These are phyloP conservation scores for Rhadina sibilatrix DNA, from an alignment of 2,113 vertebrate species.

Conservation along the genomic window DNA sequence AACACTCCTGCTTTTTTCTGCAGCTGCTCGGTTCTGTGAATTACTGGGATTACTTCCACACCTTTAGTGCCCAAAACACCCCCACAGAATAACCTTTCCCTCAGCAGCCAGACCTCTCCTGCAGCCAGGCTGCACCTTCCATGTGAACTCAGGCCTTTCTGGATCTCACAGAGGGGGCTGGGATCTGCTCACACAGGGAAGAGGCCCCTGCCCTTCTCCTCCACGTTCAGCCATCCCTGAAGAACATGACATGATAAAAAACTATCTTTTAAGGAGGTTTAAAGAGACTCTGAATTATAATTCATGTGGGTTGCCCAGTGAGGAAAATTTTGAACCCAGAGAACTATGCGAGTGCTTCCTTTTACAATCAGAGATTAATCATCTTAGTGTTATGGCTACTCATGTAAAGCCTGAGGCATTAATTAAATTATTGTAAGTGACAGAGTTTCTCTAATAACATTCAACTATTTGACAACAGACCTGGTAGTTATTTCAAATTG, in stretches of 20 bases:
- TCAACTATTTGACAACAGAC: neutral
- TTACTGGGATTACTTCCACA: no score
- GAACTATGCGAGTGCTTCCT: neutral
- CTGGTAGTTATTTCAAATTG: neutral
- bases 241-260: neutral
- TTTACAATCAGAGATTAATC: neutral
- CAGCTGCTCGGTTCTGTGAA: neutral
- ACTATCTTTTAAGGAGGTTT: neutral
- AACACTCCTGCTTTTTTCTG: neutral
- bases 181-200: neutral
- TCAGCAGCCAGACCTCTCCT: neutral
- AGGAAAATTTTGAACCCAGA: neutral
- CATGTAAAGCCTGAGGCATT: neutral
- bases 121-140: neutral
- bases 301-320: neutral
- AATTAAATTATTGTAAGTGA: neutral
- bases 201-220: neutral
- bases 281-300: neutral
- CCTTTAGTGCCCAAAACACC: neutral
- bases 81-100: neutral
- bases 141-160: neutral
- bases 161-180: rapidly evolving
- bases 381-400: neutral
- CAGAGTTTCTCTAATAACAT: neutral
- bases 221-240: rapidly evolving